These are phyloP conservation scores for Gonioctena quinquepunctata DNA, from an alignment of 1,140 invertebrate genomes.

Conservation along the genomic window DNA sequence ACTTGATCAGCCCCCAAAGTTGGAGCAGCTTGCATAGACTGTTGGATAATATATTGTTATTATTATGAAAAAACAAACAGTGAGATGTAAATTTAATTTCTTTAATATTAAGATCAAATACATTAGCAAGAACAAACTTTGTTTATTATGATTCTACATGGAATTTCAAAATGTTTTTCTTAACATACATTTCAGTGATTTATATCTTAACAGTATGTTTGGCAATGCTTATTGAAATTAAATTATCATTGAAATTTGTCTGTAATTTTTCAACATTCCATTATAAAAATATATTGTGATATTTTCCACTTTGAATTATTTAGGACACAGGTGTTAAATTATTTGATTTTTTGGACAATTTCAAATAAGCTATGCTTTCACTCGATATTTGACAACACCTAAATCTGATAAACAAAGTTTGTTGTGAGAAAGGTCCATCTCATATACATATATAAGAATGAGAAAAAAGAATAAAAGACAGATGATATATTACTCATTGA, in stretches of 20 bases:
- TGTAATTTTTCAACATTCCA: neutral
- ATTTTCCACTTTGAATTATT: neutral
- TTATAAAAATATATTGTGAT: neutral
- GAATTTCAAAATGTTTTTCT: too few species aligned
- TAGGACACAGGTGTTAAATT: neutral
- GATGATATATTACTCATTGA: conserved; percentile 22
- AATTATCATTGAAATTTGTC: too few species aligned
- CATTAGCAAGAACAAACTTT: conserved; percentile 12
- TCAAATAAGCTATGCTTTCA: neutral
- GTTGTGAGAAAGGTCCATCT: conserved; percentile 30
- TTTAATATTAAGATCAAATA: conserved; percentile 16
- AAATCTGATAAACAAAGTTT: conserved; percentile 24
- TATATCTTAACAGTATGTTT: too few species aligned
- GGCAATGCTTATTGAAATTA: too few species aligned
- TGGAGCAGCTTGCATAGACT: conserved; percentile 14
- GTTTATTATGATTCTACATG: conserved; percentile 8
- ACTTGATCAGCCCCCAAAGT: neutral
- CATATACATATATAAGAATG: conserved; percentile 21
- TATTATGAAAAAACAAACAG: conserved; percentile 15
- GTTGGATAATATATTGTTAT: conserved; percentile 17
- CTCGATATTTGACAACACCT: neutral
- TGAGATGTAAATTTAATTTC: conserved; percentile 15
- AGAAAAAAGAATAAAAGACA: conserved; percentile 20
- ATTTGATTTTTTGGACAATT: neutral
- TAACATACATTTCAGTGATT: too few species aligned